phyloP scores from a whole-genome alignment of 2,888 invertebrate genomes.

The Polymixis lichenea region DNA sequence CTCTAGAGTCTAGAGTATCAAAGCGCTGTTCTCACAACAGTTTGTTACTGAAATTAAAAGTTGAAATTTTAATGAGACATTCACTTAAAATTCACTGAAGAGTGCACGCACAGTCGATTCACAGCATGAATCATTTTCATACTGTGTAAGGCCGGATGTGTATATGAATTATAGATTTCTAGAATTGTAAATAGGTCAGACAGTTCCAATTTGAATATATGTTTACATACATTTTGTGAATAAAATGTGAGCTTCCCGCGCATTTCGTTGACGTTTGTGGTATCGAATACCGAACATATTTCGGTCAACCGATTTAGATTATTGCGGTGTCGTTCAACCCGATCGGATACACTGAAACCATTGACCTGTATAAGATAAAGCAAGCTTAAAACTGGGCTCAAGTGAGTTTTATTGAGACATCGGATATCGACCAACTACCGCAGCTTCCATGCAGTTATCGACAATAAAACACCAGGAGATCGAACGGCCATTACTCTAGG shows the following conservation, averaged over 20 bases:
- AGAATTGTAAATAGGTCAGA: constrained; percentile 55
- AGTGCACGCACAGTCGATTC: constrained; percentile 38
- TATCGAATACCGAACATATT: constrained; percentile 66
- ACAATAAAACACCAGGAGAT: constrained; percentile 54
- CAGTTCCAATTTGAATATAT: constrained; percentile 26
- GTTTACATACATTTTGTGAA: constrained; percentile 41
- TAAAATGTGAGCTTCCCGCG: constrained; percentile 47
- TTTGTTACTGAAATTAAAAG: constrained; percentile 43
- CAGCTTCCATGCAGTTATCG: constrained; percentile 60
- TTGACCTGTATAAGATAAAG: constrained; percentile 82
- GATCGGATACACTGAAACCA: constrained; percentile 71
- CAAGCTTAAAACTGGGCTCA: constrained; percentile 74
- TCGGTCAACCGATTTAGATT: constrained; percentile 75
- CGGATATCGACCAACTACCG: constrained; percentile 51
- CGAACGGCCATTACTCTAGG: constrained; percentile 34
- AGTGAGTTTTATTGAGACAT: constrained; percentile 73
- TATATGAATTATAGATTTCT: constrained; percentile 52
- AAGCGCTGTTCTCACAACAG: constrained; percentile 20
- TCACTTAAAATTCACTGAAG: constrained; percentile 37
- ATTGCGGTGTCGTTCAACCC: constrained; percentile 74
- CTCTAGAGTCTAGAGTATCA: background rate
- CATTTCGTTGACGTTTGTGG: constrained; percentile 52
- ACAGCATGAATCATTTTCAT: constrained; percentile 48
- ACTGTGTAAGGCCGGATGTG: constrained; percentile 45
- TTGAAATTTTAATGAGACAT: constrained; percentile 52